A percentile compares a stretch with the other conserved stretches of the same genome.
These are phyloP conservation scores for Zygogramma bicolorata DNA, from an alignment of 2,888 invertebrate species.

Conservation along the genomic window DNA sequence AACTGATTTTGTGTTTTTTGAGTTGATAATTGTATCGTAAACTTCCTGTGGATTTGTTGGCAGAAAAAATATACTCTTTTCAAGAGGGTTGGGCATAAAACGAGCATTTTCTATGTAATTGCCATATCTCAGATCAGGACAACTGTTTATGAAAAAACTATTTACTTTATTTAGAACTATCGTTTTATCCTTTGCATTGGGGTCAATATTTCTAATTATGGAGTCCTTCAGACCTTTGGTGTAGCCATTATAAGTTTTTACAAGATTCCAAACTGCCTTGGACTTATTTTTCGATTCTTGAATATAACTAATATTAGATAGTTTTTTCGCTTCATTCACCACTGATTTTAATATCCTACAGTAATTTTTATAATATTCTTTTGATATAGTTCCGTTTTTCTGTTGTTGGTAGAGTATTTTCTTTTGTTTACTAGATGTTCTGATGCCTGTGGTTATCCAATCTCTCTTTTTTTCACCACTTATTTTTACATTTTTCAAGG, in stretches of 20 bases:
- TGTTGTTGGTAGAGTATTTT: not conserved
- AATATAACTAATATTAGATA: not conserved
- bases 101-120: not conserved
- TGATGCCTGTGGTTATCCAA: not conserved
- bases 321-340: not conserved
- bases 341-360: not conserved
- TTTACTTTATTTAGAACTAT: conserved; percentile 8
- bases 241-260: not conserved
- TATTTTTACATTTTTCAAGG: not conserved
- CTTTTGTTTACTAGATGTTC: not conserved
- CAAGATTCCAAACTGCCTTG: not conserved
- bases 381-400: not conserved
- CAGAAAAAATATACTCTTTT: conserved; percentile 5
- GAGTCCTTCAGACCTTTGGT: no score
- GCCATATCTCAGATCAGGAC: conserved; percentile 9
- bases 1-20: conserved; percentile 26
- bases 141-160: conserved; percentile 15
- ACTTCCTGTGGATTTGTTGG: conserved; percentile 12
- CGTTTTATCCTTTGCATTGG: not conserved
- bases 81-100: not conserved
- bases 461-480: not conserved
- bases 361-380: not conserved
- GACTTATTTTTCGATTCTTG: not conserved
- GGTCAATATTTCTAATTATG: no score
- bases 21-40: conserved; percentile 10